Evolutionary conservation across 2,888 invertebrate species (phyloP), one percentile per base, ranked within the genome.

Genomic region (Ectropis crepuscularia): DNA sequence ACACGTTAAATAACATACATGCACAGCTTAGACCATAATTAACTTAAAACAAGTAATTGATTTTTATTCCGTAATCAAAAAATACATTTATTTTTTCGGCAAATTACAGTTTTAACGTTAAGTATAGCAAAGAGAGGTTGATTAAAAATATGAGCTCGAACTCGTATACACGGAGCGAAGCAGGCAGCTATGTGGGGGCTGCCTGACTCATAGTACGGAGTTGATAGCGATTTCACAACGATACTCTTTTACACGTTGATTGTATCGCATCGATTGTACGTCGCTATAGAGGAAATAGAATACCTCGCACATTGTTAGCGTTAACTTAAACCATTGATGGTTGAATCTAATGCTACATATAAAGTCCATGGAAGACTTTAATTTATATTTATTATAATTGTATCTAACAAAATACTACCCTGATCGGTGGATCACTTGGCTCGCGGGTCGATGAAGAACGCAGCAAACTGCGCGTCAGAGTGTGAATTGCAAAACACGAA

Each of bases 391-490:
- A 87, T 89, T 86, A 87, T 71, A 70, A 72, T 71, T 73, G 54
- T 72, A 49, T 59, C 54, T 12, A 9, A 49, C 0, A 74, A 76
- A 78, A 67, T 41, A 85, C 75, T 81, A 90, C 89, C 86, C 88
- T 89, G 85, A 83, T 82, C 89, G 89, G 90, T 88, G 93, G 93
- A 93, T 93, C 93, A 93, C 93, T 93, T 88, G 93, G 93, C 92
- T 93, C 93, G 90, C 90, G 90, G 86, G 88, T 93, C 60, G 60
- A 61, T 61, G 62, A 62, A 62, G 62, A 62, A 62, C 62, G 62
- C 62, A 93, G 91, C 79, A 76, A 87, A 83, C 80, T 86, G 87
- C 86, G 88, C 80, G 85, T 79, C 80, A 83, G 80, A 83, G 77
- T 89, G 88, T 89, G 88, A 90, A 85, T 80, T 87, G 90, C 90